Base-by-base conservation (phyloP, 2,113 vertebrate genomes). In the Chunga burmeisteri region DNA sequence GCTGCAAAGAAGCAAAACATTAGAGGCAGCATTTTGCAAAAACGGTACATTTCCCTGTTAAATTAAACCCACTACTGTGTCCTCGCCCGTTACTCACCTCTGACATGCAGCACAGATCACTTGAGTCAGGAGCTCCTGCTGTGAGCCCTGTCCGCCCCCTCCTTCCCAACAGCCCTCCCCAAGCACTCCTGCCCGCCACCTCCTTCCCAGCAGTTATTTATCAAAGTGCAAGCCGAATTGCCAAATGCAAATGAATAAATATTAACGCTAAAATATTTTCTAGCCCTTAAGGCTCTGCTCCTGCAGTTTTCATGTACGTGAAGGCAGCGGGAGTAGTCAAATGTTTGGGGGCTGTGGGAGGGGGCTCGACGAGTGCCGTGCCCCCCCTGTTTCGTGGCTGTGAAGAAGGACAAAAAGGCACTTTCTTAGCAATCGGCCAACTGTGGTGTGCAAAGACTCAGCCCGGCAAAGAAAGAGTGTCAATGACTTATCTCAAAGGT, bases 131-230 rank as follows among this genome's bases (percentile, higher is more conserved):
- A 72, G 58, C 2, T 86, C 34, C 65, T 71, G 55, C 78, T 3
- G 0, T 1, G 1, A 90, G 42, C 47, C 53, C 30, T 4, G 2
- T 53, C 50, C 4, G 0, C 59, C 20, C 38, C 30, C 74, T 89
- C 44, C 32, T 72, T 86, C 65, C 16, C 22, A 1, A 19, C 1
- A 2, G 42, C 13, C 25, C 62, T 80, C 13, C 59, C 47, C 29
- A 46, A 47, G 23, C 13, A 3, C 49, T 72, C 27, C 71, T 88
- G 38, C 38, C 52, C 1, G 1, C 32, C 93, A 40, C 80, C 67
- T 70, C 65, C 70, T 78, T 47, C 73, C 56, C 83, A 47, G 67
- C 82, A 74, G n/a, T 34, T 71, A 36, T n/a, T 84, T 50, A 62
- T 38, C 4, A 3, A 36, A 50, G 26, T n/a, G 52, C 61, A 65